A percentile compares a stretch with the other conserved stretches of the same genome.
Evolutionary conservation across 2,888 invertebrate species (phyloP).

Genomic region (Geophilus truncorum): DNA sequence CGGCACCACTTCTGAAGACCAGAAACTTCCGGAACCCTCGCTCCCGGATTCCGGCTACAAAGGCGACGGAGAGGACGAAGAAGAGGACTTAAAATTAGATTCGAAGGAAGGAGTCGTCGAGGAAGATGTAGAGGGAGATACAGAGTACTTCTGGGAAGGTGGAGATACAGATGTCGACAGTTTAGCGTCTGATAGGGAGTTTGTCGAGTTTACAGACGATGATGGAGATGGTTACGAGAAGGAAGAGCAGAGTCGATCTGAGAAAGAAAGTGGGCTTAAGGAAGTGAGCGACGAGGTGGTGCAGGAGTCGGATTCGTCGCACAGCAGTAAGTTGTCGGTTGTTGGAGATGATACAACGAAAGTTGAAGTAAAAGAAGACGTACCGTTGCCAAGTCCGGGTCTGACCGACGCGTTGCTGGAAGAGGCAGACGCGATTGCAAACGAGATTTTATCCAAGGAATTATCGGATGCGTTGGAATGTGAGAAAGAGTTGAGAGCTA

Average conservation of each 20-base stretch:
- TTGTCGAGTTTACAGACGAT: conserved; percentile 8
- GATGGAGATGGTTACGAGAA: neutral
- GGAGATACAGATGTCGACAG: conserved; percentile 31
- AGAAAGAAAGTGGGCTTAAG: neutral
- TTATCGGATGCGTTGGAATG: conserved; percentile 27
- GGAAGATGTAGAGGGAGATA: conserved; percentile 30
- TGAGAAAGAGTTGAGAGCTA: conserved; percentile 15
- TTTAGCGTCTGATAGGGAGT: neutral
- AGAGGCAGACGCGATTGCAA: neutral
- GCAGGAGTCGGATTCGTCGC: neutral
- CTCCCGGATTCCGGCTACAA: conserved; percentile 30
- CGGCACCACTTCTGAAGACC: neutral
- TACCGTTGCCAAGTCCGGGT: neutral
- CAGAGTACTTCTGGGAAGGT: conserved; percentile 34
- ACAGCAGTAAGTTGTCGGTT: neutral
- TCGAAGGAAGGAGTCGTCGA: neutral
- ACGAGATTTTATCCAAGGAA: conserved; percentile 29
- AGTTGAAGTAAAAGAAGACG: neutral
- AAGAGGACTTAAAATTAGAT: neutral
- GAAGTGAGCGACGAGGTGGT: neutral
- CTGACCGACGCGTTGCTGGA: conserved; percentile 17
- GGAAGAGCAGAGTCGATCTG: neutral
- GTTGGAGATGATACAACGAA: neutral
- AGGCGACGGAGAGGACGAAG: neutral
- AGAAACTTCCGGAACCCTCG: neutral